Percentiles rank a stretch among this genome's conserved stretches.
These are phyloP conservation scores for Oryzias sinensis DNA, from an alignment of 2,797 vertebrate genomes.

Conservation along the genomic window DNA sequence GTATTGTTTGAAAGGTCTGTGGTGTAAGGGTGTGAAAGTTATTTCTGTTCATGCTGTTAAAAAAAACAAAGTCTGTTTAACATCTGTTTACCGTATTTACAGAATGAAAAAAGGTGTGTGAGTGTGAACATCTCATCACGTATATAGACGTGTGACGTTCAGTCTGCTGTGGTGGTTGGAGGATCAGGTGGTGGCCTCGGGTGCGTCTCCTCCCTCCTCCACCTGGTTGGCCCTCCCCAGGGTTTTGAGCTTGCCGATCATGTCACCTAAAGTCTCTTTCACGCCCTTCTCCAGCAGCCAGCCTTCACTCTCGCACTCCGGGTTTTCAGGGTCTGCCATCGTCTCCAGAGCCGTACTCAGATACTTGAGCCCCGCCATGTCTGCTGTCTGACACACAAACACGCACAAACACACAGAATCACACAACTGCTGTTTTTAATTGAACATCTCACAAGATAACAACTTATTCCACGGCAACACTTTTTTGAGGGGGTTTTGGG, in stretches of 20 bases:
- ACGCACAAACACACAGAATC: conserved; percentile 16
- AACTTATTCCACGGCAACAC: too few relatives aligned
- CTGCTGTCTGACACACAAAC: conserved; percentile 66
- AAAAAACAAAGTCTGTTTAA: conserved; percentile 52
- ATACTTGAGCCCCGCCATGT: conserved; percentile 87
- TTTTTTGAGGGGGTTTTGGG: too few relatives aligned
- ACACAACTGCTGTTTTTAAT: background rate
- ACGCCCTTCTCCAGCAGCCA: conserved; percentile 91
- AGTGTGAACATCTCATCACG: background rate
- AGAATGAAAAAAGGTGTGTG: conserved; percentile 27
- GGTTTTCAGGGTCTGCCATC: conserved; percentile 86
- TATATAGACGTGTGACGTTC: conserved; percentile 20
- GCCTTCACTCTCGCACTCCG: conserved; percentile 90
- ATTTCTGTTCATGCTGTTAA: conserved; percentile 36
- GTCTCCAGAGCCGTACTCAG: conserved; percentile 87
- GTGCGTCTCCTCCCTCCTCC: conserved; percentile 73
- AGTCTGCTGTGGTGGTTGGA: conserved; percentile 33
- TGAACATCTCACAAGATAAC: too few relatives aligned
- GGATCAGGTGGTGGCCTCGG: conserved; percentile 81
- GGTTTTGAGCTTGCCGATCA: conserved; percentile 80
- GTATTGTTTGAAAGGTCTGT: too few relatives aligned
- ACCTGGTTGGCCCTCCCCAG: conserved; percentile 87
- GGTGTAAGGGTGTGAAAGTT: too few relatives aligned
- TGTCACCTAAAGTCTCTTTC: conserved; percentile 83
- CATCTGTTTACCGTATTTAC: conserved; percentile 63